Evolutionary conservation across 2,113 vertebrate genomes (phyloP).

Genomic region (Microtus oregoni): DNA sequence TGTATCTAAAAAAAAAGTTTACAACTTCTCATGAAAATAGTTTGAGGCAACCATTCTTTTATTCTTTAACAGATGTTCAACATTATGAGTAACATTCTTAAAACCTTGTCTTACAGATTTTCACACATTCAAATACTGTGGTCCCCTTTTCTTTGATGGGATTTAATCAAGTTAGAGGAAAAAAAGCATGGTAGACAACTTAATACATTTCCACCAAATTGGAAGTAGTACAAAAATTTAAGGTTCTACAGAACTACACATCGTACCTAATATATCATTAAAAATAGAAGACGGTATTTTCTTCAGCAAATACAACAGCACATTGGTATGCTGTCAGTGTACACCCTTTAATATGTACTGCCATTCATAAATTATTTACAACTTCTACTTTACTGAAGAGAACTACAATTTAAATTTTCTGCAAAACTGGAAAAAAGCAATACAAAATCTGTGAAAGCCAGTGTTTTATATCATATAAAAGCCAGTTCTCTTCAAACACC

Average conservation of each 20-base stretch:
- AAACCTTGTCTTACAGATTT: slow-evolving; percentile 77
- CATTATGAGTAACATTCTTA: slow-evolving; percentile 78
- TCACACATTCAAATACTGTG: slow-evolving; percentile 85
- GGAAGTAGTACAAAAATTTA: slow-evolving; percentile 85
- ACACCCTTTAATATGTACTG: slow-evolving; percentile 84
- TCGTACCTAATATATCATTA: slow-evolving; percentile 87
- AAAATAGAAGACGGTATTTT: slow-evolving; percentile 89
- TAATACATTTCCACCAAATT: slow-evolving; percentile 84
- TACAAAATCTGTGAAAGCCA: slow-evolving; percentile 89
- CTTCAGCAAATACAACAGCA: slow-evolving; percentile 87
- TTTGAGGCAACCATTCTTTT: slow-evolving; percentile 80
- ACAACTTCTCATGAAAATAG: slow-evolving; percentile 84
- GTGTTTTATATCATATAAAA: slow-evolving; percentile 87
- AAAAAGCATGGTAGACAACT: slow-evolving; percentile 84
- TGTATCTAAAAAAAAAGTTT: slow-evolving; percentile 76
- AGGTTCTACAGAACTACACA: slow-evolving; percentile 85
- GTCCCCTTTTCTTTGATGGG: slow-evolving; percentile 83
- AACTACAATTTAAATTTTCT: slow-evolving; percentile 85
- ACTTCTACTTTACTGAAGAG: slow-evolving; percentile 85
- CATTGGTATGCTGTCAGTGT: slow-evolving; percentile 86
- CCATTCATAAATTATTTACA: slow-evolving; percentile 87
- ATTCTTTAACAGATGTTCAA: slow-evolving; percentile 79
- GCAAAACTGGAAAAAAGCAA: slow-evolving; percentile 88
- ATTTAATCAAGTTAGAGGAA: slow-evolving; percentile 77
- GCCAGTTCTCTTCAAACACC: slow-evolving; percentile 83